A percentile compares a stretch with the other conserved stretches of the same genome.
Evolutionary conservation across 2,888 invertebrate genomes (phyloP).

Genomic region (Bombyx huttoni): DNA sequence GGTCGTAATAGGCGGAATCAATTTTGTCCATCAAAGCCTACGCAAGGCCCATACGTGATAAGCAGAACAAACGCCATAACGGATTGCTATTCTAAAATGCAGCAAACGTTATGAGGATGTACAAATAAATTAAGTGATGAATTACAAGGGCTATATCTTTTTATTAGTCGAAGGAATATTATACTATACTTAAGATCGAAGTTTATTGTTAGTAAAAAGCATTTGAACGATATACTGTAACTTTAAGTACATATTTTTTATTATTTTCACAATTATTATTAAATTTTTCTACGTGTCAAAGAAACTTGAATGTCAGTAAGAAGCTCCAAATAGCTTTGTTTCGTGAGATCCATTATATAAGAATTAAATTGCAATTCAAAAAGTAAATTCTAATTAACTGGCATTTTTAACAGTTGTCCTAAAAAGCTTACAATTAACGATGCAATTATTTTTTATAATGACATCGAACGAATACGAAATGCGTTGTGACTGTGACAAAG

Average conservation of each 20-base stretch:
- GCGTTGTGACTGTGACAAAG: slow-evolving; percentile 4
- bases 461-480: neutral
- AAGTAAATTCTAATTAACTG: no score
- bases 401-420: no score
- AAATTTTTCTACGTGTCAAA: no score
- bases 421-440: no score
- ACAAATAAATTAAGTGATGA: neutral
- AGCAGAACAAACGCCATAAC: slow-evolving; percentile 6
- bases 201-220: no score
- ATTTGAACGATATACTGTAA: no score
- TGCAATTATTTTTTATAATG: neutral
- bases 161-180: neutral
- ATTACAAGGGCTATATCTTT: neutral
- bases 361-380: no score
- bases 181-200: neutral
- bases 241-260: no score
- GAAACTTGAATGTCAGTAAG: no score
- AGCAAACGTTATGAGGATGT: neutral
- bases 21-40: slow-evolving; percentile 12
- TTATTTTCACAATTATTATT: no score
- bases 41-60: slow-evolving; percentile 10
- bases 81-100: neutral
- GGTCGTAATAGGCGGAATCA: slow-evolving; percentile 14
- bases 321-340: no score
- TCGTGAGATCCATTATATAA: no score